Conservation (phyloP, 2,113 vertebrate genomes). For the Caretta caretta region DNA sequence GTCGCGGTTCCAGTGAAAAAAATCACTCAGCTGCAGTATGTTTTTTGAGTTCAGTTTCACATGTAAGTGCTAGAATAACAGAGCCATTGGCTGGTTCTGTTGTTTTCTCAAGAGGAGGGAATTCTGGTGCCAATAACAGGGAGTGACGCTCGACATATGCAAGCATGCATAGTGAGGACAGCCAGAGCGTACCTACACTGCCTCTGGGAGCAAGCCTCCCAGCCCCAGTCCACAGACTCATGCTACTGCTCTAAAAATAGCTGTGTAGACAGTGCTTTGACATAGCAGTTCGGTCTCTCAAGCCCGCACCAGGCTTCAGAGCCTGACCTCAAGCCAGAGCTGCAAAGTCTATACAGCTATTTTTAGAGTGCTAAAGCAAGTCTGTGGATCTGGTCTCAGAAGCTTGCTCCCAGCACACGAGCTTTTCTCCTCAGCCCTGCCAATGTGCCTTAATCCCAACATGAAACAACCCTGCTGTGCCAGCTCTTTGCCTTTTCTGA, state of each 20-base stretch:
- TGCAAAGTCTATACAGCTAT: no score
- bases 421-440: neutral
- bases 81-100: neutral
- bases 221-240: no score
- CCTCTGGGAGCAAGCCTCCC: no score
- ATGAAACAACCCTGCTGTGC: neutral
- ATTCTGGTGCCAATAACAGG: neutral
- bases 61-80: neutral
- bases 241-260: no score
- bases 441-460: neutral
- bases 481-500: neutral
- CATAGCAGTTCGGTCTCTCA: no score
- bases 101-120: neutral
- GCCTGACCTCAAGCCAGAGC: no score
- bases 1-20: neutral
- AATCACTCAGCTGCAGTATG: neutral
- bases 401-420: neutral
- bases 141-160: no score
- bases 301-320: no score
- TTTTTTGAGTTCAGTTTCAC: neutral
- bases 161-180: neutral
- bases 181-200: neutral
- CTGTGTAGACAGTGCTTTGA: no score
- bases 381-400: no score
- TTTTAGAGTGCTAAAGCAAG: no score